Base-by-base conservation (phyloP, 2,113 vertebrate species). In the Pyrgilauda ruficollis region DNA sequence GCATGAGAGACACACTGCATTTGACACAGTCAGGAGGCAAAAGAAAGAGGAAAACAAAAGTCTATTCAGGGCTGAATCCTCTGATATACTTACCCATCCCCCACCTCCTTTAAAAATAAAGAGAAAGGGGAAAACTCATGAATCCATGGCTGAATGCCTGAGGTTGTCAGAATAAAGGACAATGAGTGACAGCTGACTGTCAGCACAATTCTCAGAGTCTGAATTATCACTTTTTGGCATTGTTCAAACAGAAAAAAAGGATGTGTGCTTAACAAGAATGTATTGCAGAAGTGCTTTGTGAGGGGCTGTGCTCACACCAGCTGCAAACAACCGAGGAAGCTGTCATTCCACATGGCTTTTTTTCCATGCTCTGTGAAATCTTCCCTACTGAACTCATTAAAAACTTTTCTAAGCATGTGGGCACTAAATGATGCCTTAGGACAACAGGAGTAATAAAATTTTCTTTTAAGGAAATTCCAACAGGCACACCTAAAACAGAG, bases 41-140 rank as follows among this genome's bases (percentile, higher is more conserved):
- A 98, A 98, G 98, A 99, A 99, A 98, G 98, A 98, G 98, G 96
- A 98, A 98, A 98, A 99, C 98, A 99, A 99, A 99, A 98, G 99
- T 99, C 98, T 98, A 98, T 99, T 99, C 98, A 99, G 94, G 95
- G 95, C 97, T 90, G 96, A 98, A 97, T 97, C 97, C 97, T 98
- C 98, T 98, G 97, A 98, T 98, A 98, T 97, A 98, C 95, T 96
- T 92, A 64, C 97, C 98, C 98, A 97, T 96, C 98, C 98, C 98
- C 98, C 98, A 97, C 11, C 68, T 81, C 94, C 98, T 98, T 98
- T 97, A 98, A 98, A 98, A 97, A 94, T 97, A 97, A 96, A 98
- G 97, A 95, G 94, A 97, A 91, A 97, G 96, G 93, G 55, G 86
- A 93, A 95, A 95, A 96, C 95, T 96, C 97, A 98, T 96, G 97